These are phyloP conservation scores for Prunella himalayana DNA, from an alignment of 2,113 vertebrate genomes.

Conservation along the genomic window DNA sequence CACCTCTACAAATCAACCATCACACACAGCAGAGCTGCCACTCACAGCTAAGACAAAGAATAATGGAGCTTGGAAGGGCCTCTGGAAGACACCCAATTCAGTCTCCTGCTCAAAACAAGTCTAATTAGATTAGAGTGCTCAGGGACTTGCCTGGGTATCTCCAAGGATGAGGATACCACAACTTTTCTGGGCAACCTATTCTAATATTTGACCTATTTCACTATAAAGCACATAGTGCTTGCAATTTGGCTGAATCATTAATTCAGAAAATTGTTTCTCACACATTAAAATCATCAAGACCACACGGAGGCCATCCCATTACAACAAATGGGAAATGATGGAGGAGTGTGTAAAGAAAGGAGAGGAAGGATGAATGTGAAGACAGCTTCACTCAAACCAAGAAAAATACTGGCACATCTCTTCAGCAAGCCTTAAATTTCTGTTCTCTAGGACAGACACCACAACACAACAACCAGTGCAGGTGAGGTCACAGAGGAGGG, in stretches of 20 bases:
- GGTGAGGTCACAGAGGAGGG: not conserved
- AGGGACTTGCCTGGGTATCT: not conserved
- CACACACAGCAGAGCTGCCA: not conserved
- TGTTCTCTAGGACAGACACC: not conserved
- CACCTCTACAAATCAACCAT: not conserved
- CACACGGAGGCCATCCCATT: not conserved
- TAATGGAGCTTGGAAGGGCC: not conserved
- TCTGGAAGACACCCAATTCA: not conserved
- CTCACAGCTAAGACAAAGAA: not conserved
- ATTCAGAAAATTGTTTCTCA: not conserved
- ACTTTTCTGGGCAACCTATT: not conserved
- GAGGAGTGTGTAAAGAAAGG: not conserved
- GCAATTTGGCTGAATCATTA: not conserved
- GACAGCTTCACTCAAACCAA: not conserved
- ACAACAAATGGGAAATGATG: not conserved
- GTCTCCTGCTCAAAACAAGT: not conserved
- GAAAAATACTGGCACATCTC: not conserved
- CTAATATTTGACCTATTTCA: not conserved
- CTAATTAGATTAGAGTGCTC: not conserved
- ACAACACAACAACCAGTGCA: fast-evolving
- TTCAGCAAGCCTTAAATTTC: not conserved
- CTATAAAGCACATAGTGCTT: not conserved
- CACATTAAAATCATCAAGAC: not conserved
- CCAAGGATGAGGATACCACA: not conserved
- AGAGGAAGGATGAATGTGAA: not conserved